Percentiles rank a stretch among this genome's conserved stretches.
Conservation (phyloP, 2,888 invertebrate species). For the Coleophora flavipennella region DNA sequence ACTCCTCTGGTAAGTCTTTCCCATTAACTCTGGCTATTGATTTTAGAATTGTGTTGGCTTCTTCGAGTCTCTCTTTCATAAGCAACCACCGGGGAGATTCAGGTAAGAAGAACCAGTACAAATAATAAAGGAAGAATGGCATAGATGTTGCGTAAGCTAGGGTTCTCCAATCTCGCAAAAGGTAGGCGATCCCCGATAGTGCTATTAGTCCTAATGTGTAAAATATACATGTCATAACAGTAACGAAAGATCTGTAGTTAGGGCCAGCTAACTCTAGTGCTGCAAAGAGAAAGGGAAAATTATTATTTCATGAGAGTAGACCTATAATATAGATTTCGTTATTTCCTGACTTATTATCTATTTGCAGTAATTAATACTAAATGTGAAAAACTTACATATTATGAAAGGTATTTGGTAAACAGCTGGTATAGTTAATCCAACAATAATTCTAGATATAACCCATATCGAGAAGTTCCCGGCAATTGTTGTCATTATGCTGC, state of each 20-base stretch:
- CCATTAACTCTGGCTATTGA: conserved; percentile 84
- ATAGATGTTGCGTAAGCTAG: conserved; percentile 86
- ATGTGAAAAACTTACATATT: conserved; percentile 82
- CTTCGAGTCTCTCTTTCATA: conserved; percentile 84
- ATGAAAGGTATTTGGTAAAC: conserved; percentile 96
- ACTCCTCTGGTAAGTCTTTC: conserved; percentile 81
- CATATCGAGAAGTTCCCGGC: conserved; percentile 87
- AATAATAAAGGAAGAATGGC: conserved; percentile 87
- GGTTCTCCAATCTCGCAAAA: conserved; percentile 87
- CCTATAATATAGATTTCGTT: too few relatives aligned
- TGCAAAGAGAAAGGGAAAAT: conserved; percentile 44
- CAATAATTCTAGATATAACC: conserved; percentile 84
- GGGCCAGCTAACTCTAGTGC: conserved; percentile 93
- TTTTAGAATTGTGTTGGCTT: conserved; percentile 85
- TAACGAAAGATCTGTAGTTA: conserved; percentile 91
- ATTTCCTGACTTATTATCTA: too few relatives aligned
- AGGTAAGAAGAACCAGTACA: conserved; percentile 89
- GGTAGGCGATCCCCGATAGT: conserved; percentile 86
- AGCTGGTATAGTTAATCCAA: conserved; percentile 93
- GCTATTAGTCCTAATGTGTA: conserved; percentile 90
- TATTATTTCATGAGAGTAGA: too few relatives aligned
- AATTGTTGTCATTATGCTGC: conserved; percentile 85
- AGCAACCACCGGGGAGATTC: conserved; percentile 95
- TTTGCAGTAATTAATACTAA: background rate
- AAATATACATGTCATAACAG: conserved; percentile 92